Base-by-base conservation (phyloP, 1,140 invertebrate genomes). In the Nylanderia fulva region DNA sequence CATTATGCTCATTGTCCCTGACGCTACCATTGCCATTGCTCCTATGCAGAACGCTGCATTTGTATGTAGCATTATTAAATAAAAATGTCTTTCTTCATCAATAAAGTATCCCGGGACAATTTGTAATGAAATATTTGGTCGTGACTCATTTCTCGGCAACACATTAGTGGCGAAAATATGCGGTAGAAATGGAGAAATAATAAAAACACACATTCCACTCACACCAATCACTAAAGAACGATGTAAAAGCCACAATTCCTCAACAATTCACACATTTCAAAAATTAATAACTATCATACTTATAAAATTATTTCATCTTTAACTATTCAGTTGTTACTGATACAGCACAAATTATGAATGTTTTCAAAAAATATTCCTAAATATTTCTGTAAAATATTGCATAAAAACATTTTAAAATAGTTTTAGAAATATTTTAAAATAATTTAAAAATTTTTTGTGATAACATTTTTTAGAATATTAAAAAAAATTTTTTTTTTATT, bases 61-160 rank as follows among this genome's bases (percentile, higher is more conserved):
- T 13, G 33, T 15, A 29, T 80, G 48, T 6, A 80, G 6, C 29
- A 80, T 9, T 69, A 80, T 68, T 42, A 80, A 54, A 27, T 80
- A 80, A 5, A 69, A 80, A 42, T 80, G 69, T 56, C 3, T 69
- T 29, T 80, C 64, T 69, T 69, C 21, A 58, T 80, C 36, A 2
- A 61, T 27, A 4, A 69, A 80, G 2, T 80, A 69, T 0, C 69
- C 45, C 4, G 76, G 21, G 18, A 54, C 9, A 8, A 79, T 79
- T 1, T 69, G 33, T 60, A 68, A 2, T 6, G 54, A 56, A n/a
- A 33, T 9, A 13, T 27, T 9, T 9, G 24, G 3, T 15, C 11
- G 33, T 0, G 76, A 69, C 1, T 42, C 15, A 1, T 80, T 80
- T 15, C 2, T 8, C 29, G 33, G 13, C 8, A 21, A 42, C 5